phyloP scores from a whole-genome alignment of 2,888 invertebrate species.

The Caenorhabditis virilis region DNA sequence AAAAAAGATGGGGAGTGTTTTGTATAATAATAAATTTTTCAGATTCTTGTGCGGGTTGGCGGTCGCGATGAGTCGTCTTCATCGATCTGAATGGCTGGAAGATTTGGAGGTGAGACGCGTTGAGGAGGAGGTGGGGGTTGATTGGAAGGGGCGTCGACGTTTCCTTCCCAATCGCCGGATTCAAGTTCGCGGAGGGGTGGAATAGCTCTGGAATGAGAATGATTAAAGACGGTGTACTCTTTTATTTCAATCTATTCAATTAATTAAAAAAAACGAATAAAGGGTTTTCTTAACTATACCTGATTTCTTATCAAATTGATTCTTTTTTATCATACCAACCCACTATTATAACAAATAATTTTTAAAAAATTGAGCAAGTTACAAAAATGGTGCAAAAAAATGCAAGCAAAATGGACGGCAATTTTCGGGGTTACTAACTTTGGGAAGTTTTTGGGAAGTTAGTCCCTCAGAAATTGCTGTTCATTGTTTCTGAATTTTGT shows the following conservation, averaged over 20 bases:
- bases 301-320: background rate
- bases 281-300: background rate
- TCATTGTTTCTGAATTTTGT: no score
- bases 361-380: no score
- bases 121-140: slow-evolving; percentile 17
- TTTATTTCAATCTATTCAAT: background rate
- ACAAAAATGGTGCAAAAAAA: no score
- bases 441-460: no score
- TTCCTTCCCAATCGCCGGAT: slow-evolving; percentile 32
- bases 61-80: slow-evolving; percentile 27
- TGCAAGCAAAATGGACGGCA: no score
- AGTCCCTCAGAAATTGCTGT: no score
- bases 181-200: slow-evolving; percentile 28
- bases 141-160: background rate
- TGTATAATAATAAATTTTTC: no score
- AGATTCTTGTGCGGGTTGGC: slow-evolving; percentile 32
- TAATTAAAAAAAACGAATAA: background rate
- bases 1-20: no score
- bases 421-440: no score
- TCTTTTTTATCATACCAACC: no score
- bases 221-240: no score
- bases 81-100: slow-evolving; percentile 34
- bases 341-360: background rate
- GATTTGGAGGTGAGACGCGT: slow-evolving; percentile 19
- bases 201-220: slow-evolving; percentile 10